Evolutionary conservation across 2,888 invertebrate species (phyloP), one percentile per base, ranked within the genome.

Genomic region (Parnassius mnemosyne): DNA sequence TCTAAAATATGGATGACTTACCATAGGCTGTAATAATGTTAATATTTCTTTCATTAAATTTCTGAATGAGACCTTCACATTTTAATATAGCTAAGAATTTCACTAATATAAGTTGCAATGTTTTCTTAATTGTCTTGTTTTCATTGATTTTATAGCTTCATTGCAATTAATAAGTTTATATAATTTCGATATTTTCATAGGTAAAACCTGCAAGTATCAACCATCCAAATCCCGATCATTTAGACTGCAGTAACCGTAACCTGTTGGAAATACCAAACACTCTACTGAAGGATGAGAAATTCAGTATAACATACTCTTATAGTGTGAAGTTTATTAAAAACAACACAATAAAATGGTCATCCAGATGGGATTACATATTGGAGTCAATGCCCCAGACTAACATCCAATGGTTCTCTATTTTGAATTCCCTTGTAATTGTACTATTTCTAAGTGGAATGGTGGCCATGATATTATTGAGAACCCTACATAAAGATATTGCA

Each of bases 371-470:
- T 87, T 99, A 99, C 84, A 99, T 99, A 68, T 91, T 99, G 64
- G 98, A 99, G 87, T 98, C 99, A 0, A 98, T 98, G 96, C 98
- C 98, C 0, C 98, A 99, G 82, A 97, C 99, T 0, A 99, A 99
- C 81, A 99, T 99, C 74, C 99, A 99, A 83, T 99, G 99, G 99
- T 99, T 99, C 85, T 98, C 98, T 69, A 99, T 99, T 77, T 92
- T 99, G 66, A 99, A 99, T 87, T 99, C 99, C 0, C 92, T 99
- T 73, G 98, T 99, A 62, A 99, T 99, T 76, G 98, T 98, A 2
- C 89, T 98, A 44, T 99, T 99, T 89, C 92, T 99, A 20, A 98
- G 98, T 70, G 99, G 99, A 70, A 99, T 99, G 99, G 98, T 99
- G 13, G 99, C 99, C 42, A 99, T 99, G 99, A 99, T 99, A 77